A percentile compares a stretch with the other conserved stretches of the same genome.
These are phyloP conservation scores for Idaea dimidiata DNA, from an alignment of 2,888 invertebrate species.

Conservation along the genomic window DNA sequence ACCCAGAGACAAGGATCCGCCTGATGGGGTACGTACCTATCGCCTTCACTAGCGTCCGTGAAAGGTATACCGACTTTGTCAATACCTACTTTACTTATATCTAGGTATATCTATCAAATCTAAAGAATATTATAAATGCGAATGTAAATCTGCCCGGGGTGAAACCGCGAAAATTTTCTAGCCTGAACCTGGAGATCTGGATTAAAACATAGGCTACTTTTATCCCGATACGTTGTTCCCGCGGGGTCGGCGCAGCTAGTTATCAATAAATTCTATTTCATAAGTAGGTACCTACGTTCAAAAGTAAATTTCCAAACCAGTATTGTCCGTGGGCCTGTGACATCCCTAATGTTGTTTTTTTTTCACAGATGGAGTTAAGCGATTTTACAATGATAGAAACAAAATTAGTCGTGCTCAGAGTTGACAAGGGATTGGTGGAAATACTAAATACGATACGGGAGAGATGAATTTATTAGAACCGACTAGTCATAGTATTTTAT, in stretches of 20 bases:
- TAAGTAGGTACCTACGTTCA: neutral
- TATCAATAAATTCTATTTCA: no score
- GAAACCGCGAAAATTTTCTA: no score
- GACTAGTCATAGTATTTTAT: slow-evolving; percentile 2
- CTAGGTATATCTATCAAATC: no score
- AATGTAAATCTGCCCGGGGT: no score
- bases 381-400: slow-evolving; percentile 85
- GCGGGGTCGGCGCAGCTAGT: no score
- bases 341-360: slow-evolving; percentile 13
- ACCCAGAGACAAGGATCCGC: slow-evolving; percentile 83
- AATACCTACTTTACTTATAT: no score
- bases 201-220: no score
- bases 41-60: no score
- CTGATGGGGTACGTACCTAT: slow-evolving; percentile 82
- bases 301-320: neutral
- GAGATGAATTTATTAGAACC: slow-evolving; percentile 41
- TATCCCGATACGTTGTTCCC: no score
- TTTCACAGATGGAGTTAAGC: slow-evolving; percentile 83
- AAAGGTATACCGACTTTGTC: no score
- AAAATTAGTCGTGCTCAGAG: slow-evolving; percentile 73
- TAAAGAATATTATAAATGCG: no score
- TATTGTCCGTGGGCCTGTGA: neutral
- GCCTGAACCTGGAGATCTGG: no score
- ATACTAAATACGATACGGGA: slow-evolving; percentile 73
- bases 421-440: slow-evolving; percentile 68